Evolutionary conservation across 2,113 vertebrate genomes (phyloP).

Genomic region (Neodontobutis hainanensis): DNA sequence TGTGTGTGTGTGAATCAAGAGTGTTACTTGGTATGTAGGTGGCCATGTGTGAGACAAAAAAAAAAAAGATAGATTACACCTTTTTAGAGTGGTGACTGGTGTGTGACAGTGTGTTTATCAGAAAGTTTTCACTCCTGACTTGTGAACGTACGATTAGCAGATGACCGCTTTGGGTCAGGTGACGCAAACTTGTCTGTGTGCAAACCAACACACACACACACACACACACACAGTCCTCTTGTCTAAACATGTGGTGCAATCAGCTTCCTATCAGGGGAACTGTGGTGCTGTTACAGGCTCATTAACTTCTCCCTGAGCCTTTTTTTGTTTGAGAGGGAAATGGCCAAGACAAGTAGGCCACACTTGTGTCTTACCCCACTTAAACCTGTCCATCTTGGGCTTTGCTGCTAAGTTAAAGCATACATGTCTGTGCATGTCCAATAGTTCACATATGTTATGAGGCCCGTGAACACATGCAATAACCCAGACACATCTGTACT

Average conservation of each 20-base stretch:
- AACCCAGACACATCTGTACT: too few relatives aligned
- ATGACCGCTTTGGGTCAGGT: constrained; percentile 58
- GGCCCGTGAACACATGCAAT: too few relatives aligned
- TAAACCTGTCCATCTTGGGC: constrained; percentile 30
- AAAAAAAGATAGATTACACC: constrained; percentile 29
- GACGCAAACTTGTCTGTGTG: constrained; percentile 27
- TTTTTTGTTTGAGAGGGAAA: constrained; percentile 55
- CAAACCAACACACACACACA: constrained; percentile 16
- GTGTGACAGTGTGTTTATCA: constrained; percentile 34
- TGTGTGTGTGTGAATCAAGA: constrained; percentile 16
- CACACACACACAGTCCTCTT: constrained; percentile 26
- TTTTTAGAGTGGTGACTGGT: constrained; percentile 28
- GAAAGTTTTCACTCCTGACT: constrained; percentile 45
- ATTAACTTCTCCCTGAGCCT: constrained; percentile 63
- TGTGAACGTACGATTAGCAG: constrained; percentile 54
- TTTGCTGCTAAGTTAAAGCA: too few relatives aligned
- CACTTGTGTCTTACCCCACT: constrained; percentile 24
- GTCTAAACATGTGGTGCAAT: constrained; percentile 63
- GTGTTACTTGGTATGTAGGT: constrained; percentile 25
- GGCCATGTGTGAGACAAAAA: constrained; percentile 19
- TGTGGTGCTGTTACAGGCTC: constrained; percentile 57
- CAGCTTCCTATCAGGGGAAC: constrained; percentile 55
- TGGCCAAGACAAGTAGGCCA: constrained; percentile 39
- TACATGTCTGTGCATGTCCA: too few relatives aligned
- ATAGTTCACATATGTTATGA: too few relatives aligned